Evolutionary conservation across 2,113 vertebrate species (phyloP).

Genomic region (Zosterops borbonicus): DNA sequence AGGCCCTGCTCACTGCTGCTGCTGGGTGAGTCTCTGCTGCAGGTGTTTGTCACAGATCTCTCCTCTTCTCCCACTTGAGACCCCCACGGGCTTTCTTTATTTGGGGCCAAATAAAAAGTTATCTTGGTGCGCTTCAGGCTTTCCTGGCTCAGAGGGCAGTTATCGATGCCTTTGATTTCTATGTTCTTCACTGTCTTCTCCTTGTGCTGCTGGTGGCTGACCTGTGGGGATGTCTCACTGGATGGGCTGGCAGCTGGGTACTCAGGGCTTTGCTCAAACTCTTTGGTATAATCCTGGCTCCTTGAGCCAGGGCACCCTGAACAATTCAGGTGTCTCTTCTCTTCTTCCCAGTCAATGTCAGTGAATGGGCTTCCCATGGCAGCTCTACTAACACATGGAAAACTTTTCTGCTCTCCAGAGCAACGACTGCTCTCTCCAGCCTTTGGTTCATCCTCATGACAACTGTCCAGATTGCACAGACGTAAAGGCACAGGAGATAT

Average conservation of each 20-base stretch:
- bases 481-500: slow-evolving; percentile 1
- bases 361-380: not conserved
- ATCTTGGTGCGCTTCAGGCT: slow-evolving; percentile 74
- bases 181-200: slow-evolving; percentile 57
- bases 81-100: not conserved
- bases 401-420: not conserved
- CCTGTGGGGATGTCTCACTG: not conserved
- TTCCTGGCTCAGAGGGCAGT: slow-evolving; percentile 29
- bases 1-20: not conserved
- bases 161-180: slow-evolving; percentile 19
- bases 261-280: not conserved
- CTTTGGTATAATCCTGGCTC: not conserved
- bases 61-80: slow-evolving; percentile 1
- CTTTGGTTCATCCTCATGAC: not conserved
- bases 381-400: not conserved
- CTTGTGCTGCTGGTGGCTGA: not conserved
- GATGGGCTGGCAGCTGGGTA: not conserved
- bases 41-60: not conserved
- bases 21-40: not conserved
- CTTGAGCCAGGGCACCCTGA: not conserved
- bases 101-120: slow-evolving; percentile 69
- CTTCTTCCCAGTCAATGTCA: not conserved
- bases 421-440: not conserved
- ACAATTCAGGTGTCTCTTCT: not conserved
- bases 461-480: slow-evolving; percentile 9